Conservation (phyloP, 2,113 vertebrate genomes). For the Ascaphus truei region DNA sequence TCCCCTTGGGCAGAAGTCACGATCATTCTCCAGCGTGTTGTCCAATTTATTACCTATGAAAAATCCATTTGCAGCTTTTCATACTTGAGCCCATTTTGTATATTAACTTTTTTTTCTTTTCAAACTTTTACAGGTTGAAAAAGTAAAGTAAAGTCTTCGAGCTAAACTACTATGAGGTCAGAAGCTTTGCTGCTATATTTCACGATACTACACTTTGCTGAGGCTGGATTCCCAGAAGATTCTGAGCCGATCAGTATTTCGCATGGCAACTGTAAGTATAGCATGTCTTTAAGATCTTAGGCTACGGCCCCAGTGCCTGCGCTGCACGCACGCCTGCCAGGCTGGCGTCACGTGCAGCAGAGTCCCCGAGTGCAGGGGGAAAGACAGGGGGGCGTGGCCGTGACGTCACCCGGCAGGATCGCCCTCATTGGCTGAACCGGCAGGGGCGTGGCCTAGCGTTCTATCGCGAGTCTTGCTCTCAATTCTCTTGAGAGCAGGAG, state of each 20-base stretch:
- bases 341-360: no score
- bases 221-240: constrained; percentile 97
- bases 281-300: no score
- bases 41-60: neutral
- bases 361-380: no score
- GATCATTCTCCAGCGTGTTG: neutral
- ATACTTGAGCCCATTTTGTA: constrained; percentile 27
- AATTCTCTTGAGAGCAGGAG: no score
- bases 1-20: neutral
- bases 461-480: no score
- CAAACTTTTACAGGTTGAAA: constrained; percentile 77
- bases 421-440: no score
- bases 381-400: no score
- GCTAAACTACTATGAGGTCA: constrained; percentile 94
- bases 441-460: no score
- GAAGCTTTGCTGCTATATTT: constrained; percentile 96
- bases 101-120: constrained; percentile 21
- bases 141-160: constrained; percentile 73
- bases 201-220: constrained; percentile 88
- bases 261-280: constrained; percentile 97
- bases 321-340: no score
- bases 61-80: neutral
- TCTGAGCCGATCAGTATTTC: constrained; percentile 98
- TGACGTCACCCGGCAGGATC: no score
- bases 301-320: no score